Conservation (phyloP, 1,140 invertebrate genomes). For the Drosophila bipectinata region DNA sequence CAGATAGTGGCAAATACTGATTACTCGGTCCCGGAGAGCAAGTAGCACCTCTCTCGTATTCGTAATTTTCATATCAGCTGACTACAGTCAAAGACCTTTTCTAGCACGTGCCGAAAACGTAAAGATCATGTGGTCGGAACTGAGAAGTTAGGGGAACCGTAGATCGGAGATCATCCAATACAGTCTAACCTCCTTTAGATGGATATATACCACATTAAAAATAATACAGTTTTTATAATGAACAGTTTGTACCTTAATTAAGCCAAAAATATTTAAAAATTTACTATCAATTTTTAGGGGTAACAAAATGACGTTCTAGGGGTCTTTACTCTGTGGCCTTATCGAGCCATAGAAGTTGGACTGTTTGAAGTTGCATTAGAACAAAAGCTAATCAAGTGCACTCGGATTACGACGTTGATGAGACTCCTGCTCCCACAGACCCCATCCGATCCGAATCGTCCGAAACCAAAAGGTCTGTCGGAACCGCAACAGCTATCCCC, state of each 20-base stretch:
- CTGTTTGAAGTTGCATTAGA: conserved; percentile 1
- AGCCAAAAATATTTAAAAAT: too few relatives aligned
- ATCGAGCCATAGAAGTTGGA: not conserved
- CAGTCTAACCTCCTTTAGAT: conserved; percentile 4
- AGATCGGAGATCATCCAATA: conserved; percentile 21
- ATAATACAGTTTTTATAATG: too few relatives aligned
- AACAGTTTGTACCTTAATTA: too few relatives aligned
- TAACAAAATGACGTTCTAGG: too few relatives aligned
- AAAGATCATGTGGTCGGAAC: conserved; percentile 51
- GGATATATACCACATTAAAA: too few relatives aligned
- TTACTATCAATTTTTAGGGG: too few relatives aligned
- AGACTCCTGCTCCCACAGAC: conserved; percentile 14
- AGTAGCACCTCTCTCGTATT: conserved; percentile 17
- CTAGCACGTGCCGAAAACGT: conserved; percentile 53
- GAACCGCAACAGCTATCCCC: conserved; percentile 23
- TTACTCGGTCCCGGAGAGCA: conserved; percentile 3
- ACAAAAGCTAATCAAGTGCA: not conserved
- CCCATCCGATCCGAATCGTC: conserved; percentile 12
- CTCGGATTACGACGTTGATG: conserved; percentile 42
- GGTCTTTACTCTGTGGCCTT: not conserved
- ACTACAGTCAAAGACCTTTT: conserved; percentile 53
- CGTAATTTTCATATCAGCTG: conserved; percentile 28
- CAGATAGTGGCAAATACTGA: not conserved
- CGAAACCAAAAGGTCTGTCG: conserved; percentile 6
- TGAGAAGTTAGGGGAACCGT: not conserved